Conservation (phyloP, 2,797 vertebrate species). For the Ambastaia sidthimunki region DNA sequence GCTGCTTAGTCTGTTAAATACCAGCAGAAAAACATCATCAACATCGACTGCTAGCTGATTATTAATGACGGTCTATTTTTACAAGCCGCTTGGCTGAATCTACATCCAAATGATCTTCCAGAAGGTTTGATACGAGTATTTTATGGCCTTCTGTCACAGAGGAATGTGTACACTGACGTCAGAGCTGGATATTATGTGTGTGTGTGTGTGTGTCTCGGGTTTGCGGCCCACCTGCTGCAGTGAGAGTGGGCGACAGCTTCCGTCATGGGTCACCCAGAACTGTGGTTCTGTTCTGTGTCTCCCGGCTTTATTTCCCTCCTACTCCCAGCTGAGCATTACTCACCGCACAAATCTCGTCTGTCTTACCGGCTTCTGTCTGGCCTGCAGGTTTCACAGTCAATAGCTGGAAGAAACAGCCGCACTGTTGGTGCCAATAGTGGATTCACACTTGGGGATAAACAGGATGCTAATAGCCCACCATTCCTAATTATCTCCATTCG, state of each 20-base stretch:
- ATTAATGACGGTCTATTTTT: slow-evolving; percentile 18
- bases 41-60: slow-evolving; percentile 6
- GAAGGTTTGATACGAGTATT: slow-evolving; percentile 12
- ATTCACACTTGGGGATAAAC: background rate
- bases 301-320: slow-evolving; percentile 4
- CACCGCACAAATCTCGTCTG: slow-evolving; percentile 39
- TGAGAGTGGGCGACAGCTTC: slow-evolving; percentile 54
- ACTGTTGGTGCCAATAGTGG: background rate
- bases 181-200: background rate
- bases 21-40: background rate
- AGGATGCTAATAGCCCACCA: background rate
- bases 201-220: slow-evolving; percentile 24
- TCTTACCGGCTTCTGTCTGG: slow-evolving; percentile 9
- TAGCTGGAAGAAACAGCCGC: background rate
- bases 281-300: slow-evolving; percentile 13
- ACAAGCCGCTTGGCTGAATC: background rate
- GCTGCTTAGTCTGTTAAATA: no score
- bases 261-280: slow-evolving; percentile 54
- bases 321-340: slow-evolving; percentile 44
- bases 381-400: slow-evolving; percentile 2
- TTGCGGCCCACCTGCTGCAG: slow-evolving; percentile 46
- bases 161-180: slow-evolving; percentile 1
- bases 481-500: background rate
- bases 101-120: background rate
- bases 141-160: slow-evolving; percentile 3